Percentiles rank a stretch among this genome's conserved stretches.
Conservation (phyloP, 2,797 vertebrate genomes). For the Myripristis jacobus region DNA sequence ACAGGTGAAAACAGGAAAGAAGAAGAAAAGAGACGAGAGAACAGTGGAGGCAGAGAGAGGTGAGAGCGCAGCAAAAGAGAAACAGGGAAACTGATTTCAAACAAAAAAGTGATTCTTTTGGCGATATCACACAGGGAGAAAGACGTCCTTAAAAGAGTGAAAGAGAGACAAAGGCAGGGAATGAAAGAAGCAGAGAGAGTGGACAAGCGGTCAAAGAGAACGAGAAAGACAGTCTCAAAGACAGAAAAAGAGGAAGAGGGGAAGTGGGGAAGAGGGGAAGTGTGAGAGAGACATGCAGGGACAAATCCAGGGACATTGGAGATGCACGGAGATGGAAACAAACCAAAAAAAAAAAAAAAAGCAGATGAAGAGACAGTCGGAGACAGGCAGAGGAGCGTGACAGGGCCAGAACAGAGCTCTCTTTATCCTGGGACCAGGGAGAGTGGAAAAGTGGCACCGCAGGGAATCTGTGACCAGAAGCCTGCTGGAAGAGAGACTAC, state of each 20-base stretch:
- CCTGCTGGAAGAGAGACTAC: conserved; percentile 1
- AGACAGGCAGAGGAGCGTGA: conserved; percentile 53
- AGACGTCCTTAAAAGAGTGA: background rate
- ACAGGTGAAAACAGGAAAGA: background rate
- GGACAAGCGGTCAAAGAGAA: background rate
- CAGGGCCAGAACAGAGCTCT: conserved; percentile 65
- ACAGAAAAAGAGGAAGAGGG: background rate
- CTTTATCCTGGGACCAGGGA: conserved; percentile 61
- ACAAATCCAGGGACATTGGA: background rate
- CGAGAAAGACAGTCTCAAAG: background rate
- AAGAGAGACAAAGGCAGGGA: background rate
- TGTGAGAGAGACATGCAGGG: conserved; percentile 11
- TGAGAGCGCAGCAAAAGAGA: conserved; percentile 3
- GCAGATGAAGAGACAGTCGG: conserved; percentile 33
- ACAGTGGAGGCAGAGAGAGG: conserved; percentile 21
- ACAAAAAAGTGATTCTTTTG: conserved; percentile 12
- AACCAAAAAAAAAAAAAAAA: no score
- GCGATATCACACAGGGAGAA: background rate
- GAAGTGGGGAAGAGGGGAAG: background rate
- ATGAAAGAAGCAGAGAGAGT: conserved; percentile 9
- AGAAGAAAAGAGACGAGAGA: no score
- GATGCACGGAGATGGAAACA: conserved; percentile 36
- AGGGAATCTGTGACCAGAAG: conserved; percentile 17
- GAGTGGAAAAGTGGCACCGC: conserved; percentile 30
- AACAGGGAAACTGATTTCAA: conserved; percentile 28